These are phyloP conservation scores for Dromococcyx pavoninus DNA, from an alignment of 2,797 vertebrate species.

Conservation along the genomic window DNA sequence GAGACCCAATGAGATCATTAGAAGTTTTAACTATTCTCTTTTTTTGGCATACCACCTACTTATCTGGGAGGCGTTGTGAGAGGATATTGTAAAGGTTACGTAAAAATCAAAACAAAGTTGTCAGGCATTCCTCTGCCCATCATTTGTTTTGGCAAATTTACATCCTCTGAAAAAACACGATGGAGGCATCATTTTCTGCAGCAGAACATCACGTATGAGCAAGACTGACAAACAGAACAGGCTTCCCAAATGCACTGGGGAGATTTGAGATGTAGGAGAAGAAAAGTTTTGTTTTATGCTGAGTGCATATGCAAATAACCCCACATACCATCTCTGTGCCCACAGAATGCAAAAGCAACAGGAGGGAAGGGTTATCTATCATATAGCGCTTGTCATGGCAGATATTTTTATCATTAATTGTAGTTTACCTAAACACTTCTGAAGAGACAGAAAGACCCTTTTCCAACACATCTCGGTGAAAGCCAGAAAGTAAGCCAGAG, in stretches of 20 bases:
- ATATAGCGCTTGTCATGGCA: not conserved
- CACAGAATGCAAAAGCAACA: not conserved
- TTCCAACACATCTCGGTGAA: not conserved
- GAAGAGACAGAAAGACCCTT: not conserved
- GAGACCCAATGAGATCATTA: conserved; percentile 58
- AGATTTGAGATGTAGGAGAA: not conserved
- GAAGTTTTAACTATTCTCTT: conserved; percentile 20
- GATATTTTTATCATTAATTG: not conserved
- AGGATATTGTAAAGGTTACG: not conserved
- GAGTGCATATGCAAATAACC: not conserved
- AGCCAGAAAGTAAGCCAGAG: not conserved
- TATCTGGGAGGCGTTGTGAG: conserved; percentile 40
- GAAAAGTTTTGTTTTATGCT: not conserved
- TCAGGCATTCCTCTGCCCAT: not conserved
- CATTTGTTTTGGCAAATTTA: conserved; percentile 40
- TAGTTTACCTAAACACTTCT: not conserved
- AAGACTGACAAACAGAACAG: not conserved
- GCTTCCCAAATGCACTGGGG: not conserved
- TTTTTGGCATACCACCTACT: conserved; percentile 45
- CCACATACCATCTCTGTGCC: not conserved
- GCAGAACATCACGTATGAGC: not conserved
- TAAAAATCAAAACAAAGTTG: not conserved
- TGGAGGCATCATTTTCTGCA: not conserved
- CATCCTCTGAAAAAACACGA: not conserved
- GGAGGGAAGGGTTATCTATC: not conserved